These are phyloP conservation scores for Phylloscopus trochilus DNA, from an alignment of 2,113 vertebrate species.

Conservation along the genomic window DNA sequence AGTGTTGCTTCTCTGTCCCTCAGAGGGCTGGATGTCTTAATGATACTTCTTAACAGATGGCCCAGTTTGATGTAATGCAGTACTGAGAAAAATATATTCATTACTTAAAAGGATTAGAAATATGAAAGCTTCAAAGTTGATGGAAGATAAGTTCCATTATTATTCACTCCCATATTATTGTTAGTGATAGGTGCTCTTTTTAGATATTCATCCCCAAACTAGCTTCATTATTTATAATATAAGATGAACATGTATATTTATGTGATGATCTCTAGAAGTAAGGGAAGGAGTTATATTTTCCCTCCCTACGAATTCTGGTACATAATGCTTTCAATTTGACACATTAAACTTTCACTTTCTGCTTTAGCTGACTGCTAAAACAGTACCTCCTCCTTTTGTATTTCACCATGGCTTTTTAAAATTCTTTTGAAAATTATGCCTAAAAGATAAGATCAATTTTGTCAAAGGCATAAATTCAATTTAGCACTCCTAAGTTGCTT, in stretches of 20 bases:
- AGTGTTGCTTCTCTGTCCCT: slow-evolving; percentile 17
- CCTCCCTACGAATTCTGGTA: neutral
- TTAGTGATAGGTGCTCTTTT: neutral
- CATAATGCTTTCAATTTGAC: neutral
- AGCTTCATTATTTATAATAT: neutral
- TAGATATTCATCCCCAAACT: neutral
- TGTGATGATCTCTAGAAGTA: neutral
- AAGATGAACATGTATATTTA: neutral
- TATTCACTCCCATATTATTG: neutral
- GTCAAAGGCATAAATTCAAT: neutral
- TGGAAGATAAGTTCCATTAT: neutral
- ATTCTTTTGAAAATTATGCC: neutral
- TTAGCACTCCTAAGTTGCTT: neutral
- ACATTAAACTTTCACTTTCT: neutral
- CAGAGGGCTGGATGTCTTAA: neutral
- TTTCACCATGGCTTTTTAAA: neutral
- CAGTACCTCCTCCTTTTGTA: neutral
- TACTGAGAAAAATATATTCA: neutral
- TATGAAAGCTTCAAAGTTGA: neutral
- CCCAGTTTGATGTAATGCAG: slow-evolving; percentile 5
- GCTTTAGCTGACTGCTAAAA: neutral
- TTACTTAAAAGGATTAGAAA: slow-evolving; percentile 22
- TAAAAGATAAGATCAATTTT: neutral
- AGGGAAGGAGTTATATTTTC: neutral
- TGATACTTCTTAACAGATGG: slow-evolving; percentile 49